phyloP scores from a whole-genome alignment of 2,888 invertebrate genomes.

The Holacanthella duospinosa region DNA sequence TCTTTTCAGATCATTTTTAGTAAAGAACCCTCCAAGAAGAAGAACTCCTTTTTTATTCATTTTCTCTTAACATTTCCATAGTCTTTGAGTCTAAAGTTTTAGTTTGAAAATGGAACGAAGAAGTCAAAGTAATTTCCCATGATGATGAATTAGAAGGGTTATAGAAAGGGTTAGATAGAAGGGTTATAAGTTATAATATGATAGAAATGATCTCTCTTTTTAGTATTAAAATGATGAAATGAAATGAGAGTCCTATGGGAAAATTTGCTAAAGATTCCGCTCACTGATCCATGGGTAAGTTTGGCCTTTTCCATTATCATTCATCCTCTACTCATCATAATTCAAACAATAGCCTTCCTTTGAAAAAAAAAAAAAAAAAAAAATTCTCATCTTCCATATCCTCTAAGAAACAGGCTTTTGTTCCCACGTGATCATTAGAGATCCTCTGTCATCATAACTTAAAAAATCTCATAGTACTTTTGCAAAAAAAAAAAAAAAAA shows the following conservation, averaged over 20 bases:
- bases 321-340: not conserved
- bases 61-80: too few species aligned
- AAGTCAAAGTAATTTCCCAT: slow-evolving; percentile 4
- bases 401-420: not conserved
- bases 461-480: not conserved
- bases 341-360: not conserved
- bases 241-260: slow-evolving; percentile 1
- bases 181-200: not conserved
- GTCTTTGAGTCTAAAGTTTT: too few species aligned
- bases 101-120: not conserved
- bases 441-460: not conserved
- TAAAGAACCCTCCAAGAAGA: too few species aligned
- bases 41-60: too few species aligned
- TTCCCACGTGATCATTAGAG: slow-evolving; percentile 6
- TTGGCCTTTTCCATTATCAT: not conserved
- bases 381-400: slow-evolving; percentile 1
- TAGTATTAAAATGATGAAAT: not conserved
- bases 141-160: slow-evolving; percentile 1
- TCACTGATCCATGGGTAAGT: not conserved
- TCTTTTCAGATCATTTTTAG: too few species aligned
- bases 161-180: too few species aligned
- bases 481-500: too few species aligned
- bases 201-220: not conserved
- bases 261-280: slow-evolving; percentile 3
- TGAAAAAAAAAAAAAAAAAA: not conserved